Evolutionary conservation across 1,140 invertebrate species (phyloP), one percentile per base, ranked within the genome.

Genomic region (Drosophila serrata): DNA sequence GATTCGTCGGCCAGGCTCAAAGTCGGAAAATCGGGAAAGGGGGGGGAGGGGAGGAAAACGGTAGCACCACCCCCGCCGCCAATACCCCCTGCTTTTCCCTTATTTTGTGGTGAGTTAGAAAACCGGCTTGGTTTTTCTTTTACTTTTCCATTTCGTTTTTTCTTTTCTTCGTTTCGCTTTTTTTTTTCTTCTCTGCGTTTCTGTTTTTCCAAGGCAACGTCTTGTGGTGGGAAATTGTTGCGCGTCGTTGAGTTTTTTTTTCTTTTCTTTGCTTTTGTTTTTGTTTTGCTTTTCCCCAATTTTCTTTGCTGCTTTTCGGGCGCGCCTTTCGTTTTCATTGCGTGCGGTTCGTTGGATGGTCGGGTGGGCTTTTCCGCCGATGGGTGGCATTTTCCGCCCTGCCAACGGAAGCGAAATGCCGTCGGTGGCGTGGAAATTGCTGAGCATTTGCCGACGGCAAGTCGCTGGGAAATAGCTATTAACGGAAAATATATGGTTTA

Each of bases 201-300:
- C 61, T 39, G 58, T 65, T 79, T 77, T 82, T 88, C 79, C 72
- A 88, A 88, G 82, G 81, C 82, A 67, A 45, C 84, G 80, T 74
- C 84, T 87, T 87, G 80, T 87, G 84, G 80, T 80, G 72, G 80
- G 76, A 87, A 87, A 87, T 87, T 87, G 84, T 87, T 87, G 84
- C 84, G 84, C 84, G 79, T 59, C 65, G 84, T 67, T 80, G 73
- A 70, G 79, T 68, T 72, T 59, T 46, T 58, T 46, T 82, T 75
- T 58, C 64, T 56, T 8, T 17, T 19, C 24, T 17, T n/a, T 55
- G 33, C 6, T 37, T 55, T 37, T 37, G 33, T 59, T 42, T 67
- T 65, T 39, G 24, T 37, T 70, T 62, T 78, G n/a, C n/a, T n/a
- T n/a, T n/a, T n/a, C n/a, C 12, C 13, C n/a, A 42, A 42, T 67